A percentile compares a stretch with the other conserved stretches of the same genome.
Evolutionary conservation across 2,113 vertebrate species (phyloP).

Genomic region (Struthio camelus): DNA sequence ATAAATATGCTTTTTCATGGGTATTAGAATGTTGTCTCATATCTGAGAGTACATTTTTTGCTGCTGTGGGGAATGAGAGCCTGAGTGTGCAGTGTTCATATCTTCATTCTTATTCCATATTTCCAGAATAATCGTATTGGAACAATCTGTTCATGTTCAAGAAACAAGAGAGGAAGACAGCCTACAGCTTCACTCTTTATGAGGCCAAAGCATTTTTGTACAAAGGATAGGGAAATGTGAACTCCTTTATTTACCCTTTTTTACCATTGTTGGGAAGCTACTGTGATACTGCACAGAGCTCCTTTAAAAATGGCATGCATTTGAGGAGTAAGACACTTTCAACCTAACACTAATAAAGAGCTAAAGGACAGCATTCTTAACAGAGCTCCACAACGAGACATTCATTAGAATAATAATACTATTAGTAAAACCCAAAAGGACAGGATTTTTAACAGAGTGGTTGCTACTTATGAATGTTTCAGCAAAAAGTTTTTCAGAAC

Average conservation of each 20-base stretch:
- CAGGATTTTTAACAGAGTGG: neutral
- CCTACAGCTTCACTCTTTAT: neutral
- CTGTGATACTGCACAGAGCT: neutral
- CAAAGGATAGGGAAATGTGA: neutral
- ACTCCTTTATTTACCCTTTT: neutral
- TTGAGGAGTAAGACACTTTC: neutral
- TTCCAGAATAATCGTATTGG: neutral
- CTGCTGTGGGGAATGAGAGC: neutral
- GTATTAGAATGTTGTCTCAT: neutral
- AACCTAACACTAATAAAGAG: neutral
- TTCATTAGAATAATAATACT: neutral
- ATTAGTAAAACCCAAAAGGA: neutral
- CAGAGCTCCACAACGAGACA: neutral
- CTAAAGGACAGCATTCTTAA: neutral
- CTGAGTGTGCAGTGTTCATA: neutral
- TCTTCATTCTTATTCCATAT: neutral
- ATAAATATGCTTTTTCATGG: neutral
- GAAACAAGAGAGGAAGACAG: neutral
- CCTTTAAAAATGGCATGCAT: neutral
- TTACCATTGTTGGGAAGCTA: neutral
- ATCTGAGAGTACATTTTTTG: neutral
- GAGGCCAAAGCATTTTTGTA: neutral
- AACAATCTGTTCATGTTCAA: fast-evolving
- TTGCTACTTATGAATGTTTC: neutral
- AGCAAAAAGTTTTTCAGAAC: neutral